phyloP scores from a whole-genome alignment of 2,888 invertebrate species.

The Acronicta psi region DNA sequence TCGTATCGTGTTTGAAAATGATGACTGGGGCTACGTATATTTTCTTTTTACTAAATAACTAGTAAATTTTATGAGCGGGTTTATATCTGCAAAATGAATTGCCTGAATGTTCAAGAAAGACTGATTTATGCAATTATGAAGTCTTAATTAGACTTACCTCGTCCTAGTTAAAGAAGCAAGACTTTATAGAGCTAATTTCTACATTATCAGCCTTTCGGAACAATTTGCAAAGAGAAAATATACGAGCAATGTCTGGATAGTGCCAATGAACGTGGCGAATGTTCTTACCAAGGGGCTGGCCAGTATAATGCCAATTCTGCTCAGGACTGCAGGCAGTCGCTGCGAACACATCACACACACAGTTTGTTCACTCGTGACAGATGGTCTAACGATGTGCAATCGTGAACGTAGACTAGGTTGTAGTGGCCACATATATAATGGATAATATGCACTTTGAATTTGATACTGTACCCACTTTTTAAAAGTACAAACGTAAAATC shows the following conservation, averaged over 20 bases:
- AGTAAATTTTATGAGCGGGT: background rate
- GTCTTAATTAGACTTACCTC: slow-evolving; percentile 32
- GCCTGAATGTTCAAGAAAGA: slow-evolving; percentile 21
- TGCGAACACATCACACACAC: slow-evolving; percentile 93
- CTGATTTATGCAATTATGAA: slow-evolving; percentile 15
- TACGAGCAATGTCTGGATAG: slow-evolving; percentile 80
- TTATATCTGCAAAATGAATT: background rate
- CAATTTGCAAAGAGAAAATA: slow-evolving; percentile 70
- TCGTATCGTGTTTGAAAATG: slow-evolving; percentile 62
- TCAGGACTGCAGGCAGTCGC: slow-evolving; percentile 98
- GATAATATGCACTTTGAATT: slow-evolving; percentile 42
- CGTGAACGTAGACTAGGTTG: slow-evolving; percentile 85
- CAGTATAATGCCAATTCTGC: slow-evolving; percentile 98
- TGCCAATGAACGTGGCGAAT: slow-evolving; percentile 87
- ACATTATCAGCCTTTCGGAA: slow-evolving; percentile 33
- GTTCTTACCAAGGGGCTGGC: slow-evolving; percentile 98
- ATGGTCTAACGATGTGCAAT: slow-evolving; percentile 83
- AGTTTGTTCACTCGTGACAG: slow-evolving; percentile 87
- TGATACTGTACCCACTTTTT: slow-evolving; percentile 29
- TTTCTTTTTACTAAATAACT: slow-evolving; percentile 29
- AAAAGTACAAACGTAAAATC: slow-evolving; percentile 19
- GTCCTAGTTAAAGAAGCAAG: slow-evolving; percentile 1
- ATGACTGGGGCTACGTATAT: slow-evolving; percentile 57
- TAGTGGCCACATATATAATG: slow-evolving; percentile 75
- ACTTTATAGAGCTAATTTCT: slow-evolving; percentile 4